These are phyloP conservation scores for Bombus superbus DNA, from an alignment of 1,140 invertebrate species.

Conservation along the genomic window DNA sequence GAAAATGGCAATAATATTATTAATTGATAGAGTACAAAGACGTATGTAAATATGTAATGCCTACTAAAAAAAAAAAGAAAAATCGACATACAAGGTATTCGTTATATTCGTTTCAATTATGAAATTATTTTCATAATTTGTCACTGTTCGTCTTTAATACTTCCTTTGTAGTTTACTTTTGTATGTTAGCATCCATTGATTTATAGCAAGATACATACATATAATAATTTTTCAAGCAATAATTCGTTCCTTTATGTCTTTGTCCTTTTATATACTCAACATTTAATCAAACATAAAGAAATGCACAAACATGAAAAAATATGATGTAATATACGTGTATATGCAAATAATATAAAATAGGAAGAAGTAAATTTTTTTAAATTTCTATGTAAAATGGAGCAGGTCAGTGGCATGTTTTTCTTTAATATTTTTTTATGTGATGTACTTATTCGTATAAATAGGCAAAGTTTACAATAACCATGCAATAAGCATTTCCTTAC, in stretches of 20 bases:
- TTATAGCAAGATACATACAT: neutral
- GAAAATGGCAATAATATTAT: slow-evolving; percentile 1
- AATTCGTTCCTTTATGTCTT: neutral
- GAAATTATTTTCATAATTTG: slow-evolving; percentile 15
- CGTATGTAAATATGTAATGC: neutral
- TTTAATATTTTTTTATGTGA: neutral
- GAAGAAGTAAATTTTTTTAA: neutral
- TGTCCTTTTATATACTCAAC: neutral
- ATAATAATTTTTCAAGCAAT: neutral
- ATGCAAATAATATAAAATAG: slow-evolving; percentile 3
- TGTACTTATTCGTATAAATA: slow-evolving; percentile 23
- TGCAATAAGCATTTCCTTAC: slow-evolving; percentile 10
- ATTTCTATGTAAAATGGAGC: slow-evolving; percentile 18
- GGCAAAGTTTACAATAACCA: slow-evolving; percentile 25
- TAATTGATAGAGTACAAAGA: neutral
- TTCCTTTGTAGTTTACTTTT: neutral
- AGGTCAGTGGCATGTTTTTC: neutral
- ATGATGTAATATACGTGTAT: neutral
- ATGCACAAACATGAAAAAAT: slow-evolving; percentile 10
- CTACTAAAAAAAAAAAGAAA: neutral
- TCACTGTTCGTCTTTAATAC: neutral
- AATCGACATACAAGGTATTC: neutral
- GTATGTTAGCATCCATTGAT: neutral
- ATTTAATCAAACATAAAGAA: slow-evolving; percentile 5
- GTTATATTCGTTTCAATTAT: slow-evolving; percentile 5